A percentile compares a stretch with the other conserved stretches of the same genome.
Evolutionary conservation across 1,140 invertebrate species (phyloP).

Genomic region (Drosophila ironensis): DNA sequence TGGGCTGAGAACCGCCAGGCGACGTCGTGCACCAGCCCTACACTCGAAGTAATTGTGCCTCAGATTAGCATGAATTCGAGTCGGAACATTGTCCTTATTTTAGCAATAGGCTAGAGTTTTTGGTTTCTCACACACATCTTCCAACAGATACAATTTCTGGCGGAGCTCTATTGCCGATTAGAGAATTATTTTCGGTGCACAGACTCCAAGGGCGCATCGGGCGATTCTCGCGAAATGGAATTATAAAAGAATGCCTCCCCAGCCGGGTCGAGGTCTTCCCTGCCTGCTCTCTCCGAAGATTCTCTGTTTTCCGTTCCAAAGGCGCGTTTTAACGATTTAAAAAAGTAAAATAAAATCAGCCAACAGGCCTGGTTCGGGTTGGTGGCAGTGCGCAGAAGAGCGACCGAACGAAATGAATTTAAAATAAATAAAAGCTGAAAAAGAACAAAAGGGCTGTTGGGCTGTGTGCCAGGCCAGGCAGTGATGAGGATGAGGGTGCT

Average conservation of each 20-base stretch:
- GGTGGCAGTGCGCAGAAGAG: slow-evolving; percentile 52
- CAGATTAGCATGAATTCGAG: not conserved
- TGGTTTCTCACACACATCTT: too few relatives aligned
- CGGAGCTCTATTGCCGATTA: too few relatives aligned
- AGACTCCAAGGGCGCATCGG: slow-evolving; percentile 74
- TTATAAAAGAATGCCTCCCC: slow-evolving; percentile 80
- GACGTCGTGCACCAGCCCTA: slow-evolving; percentile 51
- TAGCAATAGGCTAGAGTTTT: too few relatives aligned
- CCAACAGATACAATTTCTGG: too few relatives aligned
- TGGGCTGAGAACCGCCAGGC: slow-evolving; percentile 42
- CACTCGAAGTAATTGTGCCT: slow-evolving; percentile 6
- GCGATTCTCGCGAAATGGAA: slow-evolving; percentile 81
- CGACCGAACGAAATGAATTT: slow-evolving; percentile 64
- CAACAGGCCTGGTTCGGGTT: slow-evolving; percentile 13
- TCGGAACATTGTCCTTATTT: too few relatives aligned
- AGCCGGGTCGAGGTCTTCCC: slow-evolving; percentile 39
- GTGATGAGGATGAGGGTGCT: slow-evolving; percentile 65
- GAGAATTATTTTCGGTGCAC: slow-evolving; percentile 3
- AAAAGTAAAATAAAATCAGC: slow-evolving; percentile 65
- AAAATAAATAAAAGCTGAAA: slow-evolving; percentile 74
- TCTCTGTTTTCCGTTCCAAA: not conserved
- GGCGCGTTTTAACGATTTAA: slow-evolving; percentile 77
- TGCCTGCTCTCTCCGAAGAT: not conserved
- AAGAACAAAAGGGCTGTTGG: slow-evolving; percentile 63
- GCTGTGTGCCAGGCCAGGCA: not conserved